These are phyloP conservation scores for Sarcophaga rosellei DNA, from an alignment of 2,888 invertebrate genomes.

Conservation along the genomic window DNA sequence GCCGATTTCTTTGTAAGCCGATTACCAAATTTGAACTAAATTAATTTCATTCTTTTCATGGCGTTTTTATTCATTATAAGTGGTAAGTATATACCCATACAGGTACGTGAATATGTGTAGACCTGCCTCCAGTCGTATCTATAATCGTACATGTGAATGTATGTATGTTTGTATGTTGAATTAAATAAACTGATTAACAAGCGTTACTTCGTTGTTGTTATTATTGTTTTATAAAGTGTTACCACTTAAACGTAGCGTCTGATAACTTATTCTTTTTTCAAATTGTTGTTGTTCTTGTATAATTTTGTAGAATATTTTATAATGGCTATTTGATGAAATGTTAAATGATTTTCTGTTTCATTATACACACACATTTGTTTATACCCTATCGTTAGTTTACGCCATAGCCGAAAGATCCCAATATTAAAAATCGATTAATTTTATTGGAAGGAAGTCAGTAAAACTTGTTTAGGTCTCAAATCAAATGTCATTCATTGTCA, in stretches of 20 bases:
- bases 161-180: not conserved
- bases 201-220: constrained; percentile 17
- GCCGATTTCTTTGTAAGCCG: constrained; percentile 1
- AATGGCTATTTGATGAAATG: not conserved
- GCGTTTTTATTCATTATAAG: constrained; percentile 41
- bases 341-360: too few species aligned
- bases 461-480: too few species aligned
- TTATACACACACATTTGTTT: not conserved
- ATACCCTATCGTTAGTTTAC: too few species aligned
- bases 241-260: not conserved
- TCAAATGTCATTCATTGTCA: too few species aligned
- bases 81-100: not conserved
- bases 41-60: constrained; percentile 4
- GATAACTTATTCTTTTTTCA: not conserved
- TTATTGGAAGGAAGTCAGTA: too few species aligned
- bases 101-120: not conserved
- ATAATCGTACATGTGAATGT: not conserved
- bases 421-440: too few species aligned
- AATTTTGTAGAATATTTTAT: too few species aligned
- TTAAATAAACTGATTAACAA: constrained; percentile 44
- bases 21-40: constrained; percentile 51
- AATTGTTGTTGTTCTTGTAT: not conserved
- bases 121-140: not conserved
- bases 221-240: not conserved
- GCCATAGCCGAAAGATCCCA: too few species aligned